Percentiles rank a stretch among this genome's conserved stretches.
Conservation (phyloP, 2,797 vertebrate species). For the Liasis olivaceus region DNA sequence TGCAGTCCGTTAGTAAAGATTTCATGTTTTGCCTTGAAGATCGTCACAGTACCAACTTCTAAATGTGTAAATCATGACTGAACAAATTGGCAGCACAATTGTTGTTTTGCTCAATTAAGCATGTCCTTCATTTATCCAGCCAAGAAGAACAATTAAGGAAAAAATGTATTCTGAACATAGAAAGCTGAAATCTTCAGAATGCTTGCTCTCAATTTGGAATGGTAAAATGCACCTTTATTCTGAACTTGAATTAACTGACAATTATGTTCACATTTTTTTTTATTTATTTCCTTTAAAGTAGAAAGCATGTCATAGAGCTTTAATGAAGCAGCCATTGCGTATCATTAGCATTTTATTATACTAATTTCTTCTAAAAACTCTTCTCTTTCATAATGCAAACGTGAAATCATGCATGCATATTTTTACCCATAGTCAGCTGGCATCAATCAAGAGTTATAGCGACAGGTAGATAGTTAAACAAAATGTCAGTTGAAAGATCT, state of each 20-base stretch:
- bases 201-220: conserved; percentile 27
- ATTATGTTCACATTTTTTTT: conserved; percentile 20
- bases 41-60: conserved; percentile 56
- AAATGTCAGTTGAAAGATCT: background rate
- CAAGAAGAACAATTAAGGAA: conserved; percentile 43
- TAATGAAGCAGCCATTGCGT: conserved; percentile 53
- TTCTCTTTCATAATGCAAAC: conserved; percentile 50
- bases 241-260: conserved; percentile 51
- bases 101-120: conserved; percentile 64
- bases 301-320: conserved; percentile 24
- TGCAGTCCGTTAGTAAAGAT: conserved; percentile 40
- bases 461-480: conserved; percentile 28
- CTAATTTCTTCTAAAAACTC: conserved; percentile 42
- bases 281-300: conserved; percentile 46
- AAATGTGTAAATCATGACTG: conserved; percentile 58
- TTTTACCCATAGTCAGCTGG: conserved; percentile 8
- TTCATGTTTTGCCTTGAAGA: conserved; percentile 59
- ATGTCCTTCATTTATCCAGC: conserved; percentile 39
- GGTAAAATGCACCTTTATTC: conserved; percentile 35
- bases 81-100: conserved; percentile 62
- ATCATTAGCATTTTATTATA: conserved; percentile 58
- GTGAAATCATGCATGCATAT: conserved; percentile 34
- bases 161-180: conserved; percentile 36
- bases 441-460: background rate
- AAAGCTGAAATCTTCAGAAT: conserved; percentile 17